Conservation (phyloP, 2,113 vertebrate species). For the Irena cyanogastra region DNA sequence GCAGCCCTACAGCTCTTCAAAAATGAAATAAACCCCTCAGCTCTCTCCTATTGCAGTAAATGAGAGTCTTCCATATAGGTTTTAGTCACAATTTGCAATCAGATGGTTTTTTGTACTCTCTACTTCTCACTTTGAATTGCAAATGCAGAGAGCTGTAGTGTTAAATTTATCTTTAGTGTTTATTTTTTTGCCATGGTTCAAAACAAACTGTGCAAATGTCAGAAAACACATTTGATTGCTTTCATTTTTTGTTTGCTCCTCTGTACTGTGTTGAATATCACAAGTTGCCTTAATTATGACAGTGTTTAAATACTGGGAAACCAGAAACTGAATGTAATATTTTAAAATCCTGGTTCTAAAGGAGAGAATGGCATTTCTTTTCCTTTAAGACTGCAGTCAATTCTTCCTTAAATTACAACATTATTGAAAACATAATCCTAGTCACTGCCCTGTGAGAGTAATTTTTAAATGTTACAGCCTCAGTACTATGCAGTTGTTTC, state of each 20-base stretch:
- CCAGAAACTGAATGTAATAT: neutral
- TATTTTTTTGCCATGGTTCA: conserved; percentile 34
- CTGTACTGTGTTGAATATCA: neutral
- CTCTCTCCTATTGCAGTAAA: neutral
- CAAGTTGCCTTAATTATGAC: conserved; percentile 34
- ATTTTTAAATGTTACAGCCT: neutral
- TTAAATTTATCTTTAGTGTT: neutral
- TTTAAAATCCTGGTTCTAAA: conserved; percentile 2
- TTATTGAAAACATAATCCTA: neutral
- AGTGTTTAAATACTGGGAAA: neutral
- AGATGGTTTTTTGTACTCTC: neutral
- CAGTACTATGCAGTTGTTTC: neutral
- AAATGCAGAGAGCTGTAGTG: neutral
- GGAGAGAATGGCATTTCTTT: conserved; percentile 17
- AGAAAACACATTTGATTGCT: neutral
- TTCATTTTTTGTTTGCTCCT: conserved; percentile 30
- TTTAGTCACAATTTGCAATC: neutral
- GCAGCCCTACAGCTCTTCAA: neutral
- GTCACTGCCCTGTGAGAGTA: neutral
- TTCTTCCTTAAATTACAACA: neutral
- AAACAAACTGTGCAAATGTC: neutral
- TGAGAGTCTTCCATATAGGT: neutral
- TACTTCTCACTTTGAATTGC: neutral
- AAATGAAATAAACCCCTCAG: neutral
- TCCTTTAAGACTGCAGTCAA: neutral